Evolutionary conservation across 2,888 invertebrate species (phyloP).

Genomic region (Oscheius myriophilus): DNA sequence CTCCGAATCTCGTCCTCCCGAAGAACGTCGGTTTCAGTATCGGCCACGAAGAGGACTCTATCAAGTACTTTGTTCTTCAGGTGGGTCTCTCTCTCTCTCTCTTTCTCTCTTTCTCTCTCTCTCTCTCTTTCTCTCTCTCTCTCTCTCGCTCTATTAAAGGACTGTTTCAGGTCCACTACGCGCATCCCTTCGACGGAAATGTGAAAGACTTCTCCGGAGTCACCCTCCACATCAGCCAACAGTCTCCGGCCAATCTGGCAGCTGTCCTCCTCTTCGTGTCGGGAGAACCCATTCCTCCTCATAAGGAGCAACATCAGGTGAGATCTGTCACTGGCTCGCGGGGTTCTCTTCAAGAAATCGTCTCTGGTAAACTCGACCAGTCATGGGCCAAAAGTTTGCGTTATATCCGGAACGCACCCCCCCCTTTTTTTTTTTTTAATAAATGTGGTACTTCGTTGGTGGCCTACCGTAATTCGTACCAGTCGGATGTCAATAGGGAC

Average conservation of each 20-base stretch:
- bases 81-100: constrained; percentile 31
- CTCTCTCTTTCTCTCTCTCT: neutral
- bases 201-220: constrained; percentile 72
- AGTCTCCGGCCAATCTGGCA: constrained; percentile 66
- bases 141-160: too few species aligned
- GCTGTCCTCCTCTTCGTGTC: constrained; percentile 72
- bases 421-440: too few species aligned
- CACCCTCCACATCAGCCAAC: constrained; percentile 67
- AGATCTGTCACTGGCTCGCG: constrained; percentile 3
- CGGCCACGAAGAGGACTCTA: constrained; percentile 73
- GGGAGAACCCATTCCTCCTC: constrained; percentile 71
- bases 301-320: constrained; percentile 58
- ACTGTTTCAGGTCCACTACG: constrained; percentile 63
- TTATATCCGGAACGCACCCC: too few species aligned
- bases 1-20: constrained; percentile 75
- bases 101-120: neutral
- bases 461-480: too few species aligned
- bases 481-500: too few species aligned
- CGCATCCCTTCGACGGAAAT: constrained; percentile 69
- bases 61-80: constrained; percentile 76
- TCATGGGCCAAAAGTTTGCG: too few species aligned
- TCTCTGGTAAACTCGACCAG: too few species aligned
- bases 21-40: constrained; percentile 75
- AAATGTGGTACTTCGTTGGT: too few species aligned
- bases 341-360: too few species aligned